A percentile compares a stretch with the other conserved stretches of the same genome.
Conservation (phyloP, 2,797 vertebrate genomes). For the Botia kubotai region DNA sequence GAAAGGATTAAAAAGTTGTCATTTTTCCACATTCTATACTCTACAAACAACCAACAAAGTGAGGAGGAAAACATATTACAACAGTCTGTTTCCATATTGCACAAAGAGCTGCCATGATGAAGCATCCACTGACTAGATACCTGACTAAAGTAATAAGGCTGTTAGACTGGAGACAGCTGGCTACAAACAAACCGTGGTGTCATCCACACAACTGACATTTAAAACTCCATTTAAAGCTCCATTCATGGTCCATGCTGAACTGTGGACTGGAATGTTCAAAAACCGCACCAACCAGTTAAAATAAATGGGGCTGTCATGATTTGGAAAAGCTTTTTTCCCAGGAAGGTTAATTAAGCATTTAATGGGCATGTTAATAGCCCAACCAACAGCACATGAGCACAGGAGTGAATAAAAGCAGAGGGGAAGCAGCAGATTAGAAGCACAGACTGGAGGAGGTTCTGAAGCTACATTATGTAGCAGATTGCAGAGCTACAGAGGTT, state of each 20-base stretch:
- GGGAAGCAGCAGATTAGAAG: background rate
- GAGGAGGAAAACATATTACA: background rate
- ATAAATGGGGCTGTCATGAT: slow-evolving; percentile 2
- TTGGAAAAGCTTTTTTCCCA: slow-evolving; percentile 31
- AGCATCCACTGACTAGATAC: background rate
- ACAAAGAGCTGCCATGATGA: background rate
- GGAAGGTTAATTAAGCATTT: slow-evolving; percentile 41
- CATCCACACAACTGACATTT: background rate
- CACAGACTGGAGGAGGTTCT: slow-evolving; percentile 7
- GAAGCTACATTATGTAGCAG: slow-evolving; percentile 45
- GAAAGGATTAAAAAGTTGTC: too few relatives aligned
- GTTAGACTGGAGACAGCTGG: background rate
- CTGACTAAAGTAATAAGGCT: slow-evolving; percentile 19
- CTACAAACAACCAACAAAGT: background rate
- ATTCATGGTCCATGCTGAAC: too few relatives aligned
- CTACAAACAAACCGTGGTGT: background rate
- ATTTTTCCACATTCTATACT: background rate
- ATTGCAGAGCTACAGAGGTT: slow-evolving; percentile 34
- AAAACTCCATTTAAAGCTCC: slow-evolving; percentile 5
- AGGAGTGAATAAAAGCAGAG: background rate
- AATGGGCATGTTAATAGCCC: slow-evolving; percentile 29
- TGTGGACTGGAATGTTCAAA: too few relatives aligned
- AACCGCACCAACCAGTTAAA: background rate
- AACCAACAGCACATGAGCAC: background rate
- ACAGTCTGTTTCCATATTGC: background rate